Evolutionary conservation across 2,113 vertebrate species (phyloP).

Genomic region (Carassius gibelio): DNA sequence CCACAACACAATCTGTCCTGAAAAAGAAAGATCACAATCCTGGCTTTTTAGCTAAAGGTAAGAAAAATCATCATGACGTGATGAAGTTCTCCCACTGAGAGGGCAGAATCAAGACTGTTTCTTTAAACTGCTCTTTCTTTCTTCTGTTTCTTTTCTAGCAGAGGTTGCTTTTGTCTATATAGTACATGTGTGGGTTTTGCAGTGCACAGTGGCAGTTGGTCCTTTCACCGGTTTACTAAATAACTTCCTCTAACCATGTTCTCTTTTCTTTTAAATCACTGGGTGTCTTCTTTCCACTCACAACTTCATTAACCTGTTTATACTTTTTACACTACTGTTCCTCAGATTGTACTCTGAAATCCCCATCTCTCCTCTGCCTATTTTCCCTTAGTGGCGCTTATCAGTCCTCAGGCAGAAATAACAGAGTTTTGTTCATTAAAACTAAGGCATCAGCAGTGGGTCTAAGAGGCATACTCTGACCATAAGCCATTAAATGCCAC

Average conservation of each 20-base stretch:
- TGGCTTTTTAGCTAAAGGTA: slow-evolving; percentile 19
- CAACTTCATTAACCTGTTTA: slow-evolving; percentile 13
- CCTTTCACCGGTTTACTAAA: background rate
- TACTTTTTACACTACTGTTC: slow-evolving; percentile 2
- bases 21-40: background rate
- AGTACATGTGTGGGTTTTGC: background rate
- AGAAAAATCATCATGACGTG: slow-evolving; percentile 1
- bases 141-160: background rate
- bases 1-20: background rate
- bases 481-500: slow-evolving; percentile 31
- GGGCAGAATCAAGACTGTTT: background rate
- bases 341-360: background rate
- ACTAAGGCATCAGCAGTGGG: background rate
- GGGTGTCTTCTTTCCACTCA: background rate
- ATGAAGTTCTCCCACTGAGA: background rate
- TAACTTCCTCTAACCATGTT: background rate
- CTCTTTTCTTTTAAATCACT: background rate
- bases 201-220: background rate
- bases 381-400: background rate
- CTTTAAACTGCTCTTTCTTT: background rate
- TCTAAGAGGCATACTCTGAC: background rate
- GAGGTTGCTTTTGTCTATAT: background rate
- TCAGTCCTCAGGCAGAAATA: slow-evolving; percentile 15
- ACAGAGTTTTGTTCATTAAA: slow-evolving; percentile 35
- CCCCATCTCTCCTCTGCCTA: background rate